Evolutionary conservation across 2,888 invertebrate genomes (phyloP), one percentile per base, ranked within the genome.

Genomic region (Piscicola geometra): DNA sequence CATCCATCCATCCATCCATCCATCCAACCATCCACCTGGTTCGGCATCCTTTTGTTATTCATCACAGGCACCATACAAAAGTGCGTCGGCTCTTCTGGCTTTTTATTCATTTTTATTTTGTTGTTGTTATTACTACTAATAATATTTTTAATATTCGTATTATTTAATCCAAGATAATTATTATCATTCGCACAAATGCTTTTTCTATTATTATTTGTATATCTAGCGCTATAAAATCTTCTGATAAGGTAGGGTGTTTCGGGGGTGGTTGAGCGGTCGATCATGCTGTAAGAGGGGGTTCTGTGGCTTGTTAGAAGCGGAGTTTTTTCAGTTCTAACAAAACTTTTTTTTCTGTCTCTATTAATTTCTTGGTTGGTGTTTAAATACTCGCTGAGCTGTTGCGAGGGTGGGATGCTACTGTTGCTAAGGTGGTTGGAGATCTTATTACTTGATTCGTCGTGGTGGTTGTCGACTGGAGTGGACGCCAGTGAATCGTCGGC

Each of bases 401-500:
- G n/a, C n/a, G n/a, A n/a, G n/a, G n/a, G n/a, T n/a, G n/a, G n/a
- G n/a, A n/a, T n/a, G n/a, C n/a, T n/a, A 30, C 21, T 64, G 64
- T 64, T 64, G 64, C 21, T 64, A 30, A 28, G n/a, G 64, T 9
- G 9, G 5, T 70, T 41, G 3, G 36, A 25, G 32, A 41, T 28
- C 30, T 71, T 28, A 0, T 32, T n/a, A 12, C n/a, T 32, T 25
- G n/a, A 12, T 1, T 70, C 35, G 33, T 47, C 30, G 71, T 25
- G 30, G 25, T 33, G n/a, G 56, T 64, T 32, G 18, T 72, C 72
- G 35, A 52, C 15, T 5, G 60, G 64, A 12, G 73, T 30, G 15
- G 41, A 30, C 28, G 60, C 64, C n/a, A n/a, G 35, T n/a, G 73
- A 73, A 35, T 73, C 73, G 36, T 73, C 73, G 25, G 56, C 73